Conservation (phyloP, 2,113 vertebrate species). For the Motacilla tschutschensis region DNA sequence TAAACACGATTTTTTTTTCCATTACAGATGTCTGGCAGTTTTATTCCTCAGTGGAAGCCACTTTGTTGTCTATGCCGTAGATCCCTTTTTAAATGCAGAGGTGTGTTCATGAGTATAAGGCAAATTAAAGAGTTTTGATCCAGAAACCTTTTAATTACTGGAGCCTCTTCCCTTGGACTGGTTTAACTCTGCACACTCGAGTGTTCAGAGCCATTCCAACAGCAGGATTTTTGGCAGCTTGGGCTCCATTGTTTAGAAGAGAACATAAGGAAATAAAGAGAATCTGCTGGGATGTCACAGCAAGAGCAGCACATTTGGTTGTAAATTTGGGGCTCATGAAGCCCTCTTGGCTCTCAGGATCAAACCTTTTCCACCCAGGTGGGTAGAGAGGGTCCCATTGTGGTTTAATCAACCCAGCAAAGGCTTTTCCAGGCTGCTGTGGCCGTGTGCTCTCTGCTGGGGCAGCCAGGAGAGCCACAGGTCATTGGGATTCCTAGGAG, state of each 20-base stretch:
- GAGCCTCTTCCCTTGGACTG: background rate
- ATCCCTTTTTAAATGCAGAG: background rate
- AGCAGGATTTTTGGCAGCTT: conserved; percentile 6
- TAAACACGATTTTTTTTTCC: background rate
- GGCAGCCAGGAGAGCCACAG: background rate
- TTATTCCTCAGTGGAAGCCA: background rate
- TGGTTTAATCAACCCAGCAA: background rate
- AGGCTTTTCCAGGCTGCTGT: background rate
- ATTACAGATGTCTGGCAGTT: background rate
- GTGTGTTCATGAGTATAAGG: background rate
- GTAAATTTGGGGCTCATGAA: background rate
- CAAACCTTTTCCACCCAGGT: background rate
- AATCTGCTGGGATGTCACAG: background rate
- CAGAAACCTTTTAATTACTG: background rate
- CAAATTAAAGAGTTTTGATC: background rate
- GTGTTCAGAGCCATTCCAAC: background rate
- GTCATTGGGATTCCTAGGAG: background rate
- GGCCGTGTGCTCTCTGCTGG: background rate
- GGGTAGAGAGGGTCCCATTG: fast-evolving
- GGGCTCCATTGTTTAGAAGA: conserved; percentile 4
- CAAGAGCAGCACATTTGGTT: background rate
- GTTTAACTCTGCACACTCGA: background rate
- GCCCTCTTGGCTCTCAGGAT: background rate
- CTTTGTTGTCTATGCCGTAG: background rate
- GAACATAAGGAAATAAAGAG: background rate